Percentiles rank a stretch among this genome's conserved stretches.
phyloP scores from a whole-genome alignment of 2,113 vertebrate species.

The Acanthochromis polyacanthus region DNA sequence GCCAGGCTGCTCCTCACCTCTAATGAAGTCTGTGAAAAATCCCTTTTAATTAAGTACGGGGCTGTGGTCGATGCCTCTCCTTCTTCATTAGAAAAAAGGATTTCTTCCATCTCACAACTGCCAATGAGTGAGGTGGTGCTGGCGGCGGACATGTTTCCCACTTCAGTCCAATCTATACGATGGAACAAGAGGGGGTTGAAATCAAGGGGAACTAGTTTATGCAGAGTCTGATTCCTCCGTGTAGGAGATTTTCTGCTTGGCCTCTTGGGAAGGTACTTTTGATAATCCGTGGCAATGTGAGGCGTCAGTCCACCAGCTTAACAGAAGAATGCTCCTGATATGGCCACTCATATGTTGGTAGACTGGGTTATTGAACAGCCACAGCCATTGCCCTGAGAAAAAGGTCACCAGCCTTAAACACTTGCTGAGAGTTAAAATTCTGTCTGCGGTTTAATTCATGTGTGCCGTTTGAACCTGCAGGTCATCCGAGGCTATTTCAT shows the following conservation, averaged over 20 bases:
- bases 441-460: conserved; percentile 37
- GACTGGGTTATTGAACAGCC: conserved; percentile 44
- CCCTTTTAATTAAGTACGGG: conserved; percentile 84
- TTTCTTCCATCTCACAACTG: conserved; percentile 68
- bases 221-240: conserved; percentile 52
- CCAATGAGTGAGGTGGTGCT: conserved; percentile 69
- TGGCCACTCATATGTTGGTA: conserved; percentile 35
- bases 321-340: conserved; percentile 54
- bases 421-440: conserved; percentile 25
- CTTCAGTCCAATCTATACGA: conserved; percentile 63
- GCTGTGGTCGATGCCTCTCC: conserved; percentile 79
- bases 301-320: conserved; percentile 68
- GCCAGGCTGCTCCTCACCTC: conserved; percentile 72
- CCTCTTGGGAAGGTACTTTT: conserved; percentile 66
- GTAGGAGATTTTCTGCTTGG: conserved; percentile 60
- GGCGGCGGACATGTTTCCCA: conserved; percentile 62
- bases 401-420: conserved; percentile 44
- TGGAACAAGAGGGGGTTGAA: conserved; percentile 50
- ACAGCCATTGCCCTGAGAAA: conserved; percentile 22
- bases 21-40: conserved; percentile 87
- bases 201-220: conserved; percentile 50
- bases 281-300: conserved; percentile 74
- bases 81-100: conserved; percentile 79
- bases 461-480: conserved; percentile 29
- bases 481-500: conserved; percentile 21